Base-by-base conservation (phyloP, 1,140 invertebrate genomes). In the Akabosia matsudoensis region DNA sequence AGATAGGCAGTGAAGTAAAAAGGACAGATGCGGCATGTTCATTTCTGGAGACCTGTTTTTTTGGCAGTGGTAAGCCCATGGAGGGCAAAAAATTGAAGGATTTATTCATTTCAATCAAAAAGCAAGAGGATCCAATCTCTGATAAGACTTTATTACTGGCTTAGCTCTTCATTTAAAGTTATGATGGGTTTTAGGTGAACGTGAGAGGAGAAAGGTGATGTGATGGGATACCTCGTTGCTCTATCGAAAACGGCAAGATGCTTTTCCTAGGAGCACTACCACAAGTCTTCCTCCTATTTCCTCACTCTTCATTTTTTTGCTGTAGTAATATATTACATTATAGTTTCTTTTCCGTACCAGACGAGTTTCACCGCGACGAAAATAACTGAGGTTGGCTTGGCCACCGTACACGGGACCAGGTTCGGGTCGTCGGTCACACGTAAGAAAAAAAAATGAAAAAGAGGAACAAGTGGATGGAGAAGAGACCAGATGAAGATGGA, bases 41-140 rank as follows among this genome's bases (percentile, higher is more conserved):
- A n/a, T n/a, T n/a, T n/a, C 37, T 45, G 37, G 7, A 45, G 18
- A 18, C 37, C 7, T 45, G 37, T 45, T 45, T 18, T 45, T 18
- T 45, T 18, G 7, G 7, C 37, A 10, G 18, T 45, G 37, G 37
- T 18, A 45, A 45, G 37, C 37, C 7, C 54, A 56, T 24, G 14
- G 30, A 67, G 61, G 54, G 54, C 54, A 67, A 67, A 31, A 61
- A 67, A 67, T 67, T 67, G 61, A 67, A 67, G 61, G 61, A 67
- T 67, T 67, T 67, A 67, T 67, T 67, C 61, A 67, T 67, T 67
- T 67, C 61, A 67, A 67, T 67, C 61, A 67, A 67, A 67, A 67
- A 67, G 7, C 61, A 67, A 67, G 61, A 67, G 61, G 61, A 67
- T 67, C 61, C 61, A 67, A 67, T 67, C 61, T 67, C 61, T 67